Base-by-base conservation (phyloP, 2,113 vertebrate genomes). In the Loxodonta africana region DNA sequence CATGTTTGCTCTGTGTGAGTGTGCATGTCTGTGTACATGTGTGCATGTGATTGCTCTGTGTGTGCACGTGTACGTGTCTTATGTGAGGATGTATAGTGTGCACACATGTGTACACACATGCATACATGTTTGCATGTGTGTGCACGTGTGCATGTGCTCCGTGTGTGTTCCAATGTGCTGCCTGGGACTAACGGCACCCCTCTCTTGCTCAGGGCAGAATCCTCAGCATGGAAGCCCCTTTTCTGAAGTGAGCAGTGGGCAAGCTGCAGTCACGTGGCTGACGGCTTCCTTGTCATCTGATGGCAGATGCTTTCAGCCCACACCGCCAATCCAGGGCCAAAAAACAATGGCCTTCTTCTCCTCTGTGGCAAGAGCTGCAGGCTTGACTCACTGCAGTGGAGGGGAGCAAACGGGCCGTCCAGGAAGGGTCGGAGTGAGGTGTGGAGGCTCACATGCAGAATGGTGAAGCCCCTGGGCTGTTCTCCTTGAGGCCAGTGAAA, bases 171-270 rank as follows among this genome's bases (percentile, higher is more conserved):
- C 9, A 21, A 62, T 14, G 9, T 15, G 2, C 18, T 12, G 2
- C 10, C 65, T n/a, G 76, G 88, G 83, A 30, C 48, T 71, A 25
- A 21, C 6, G 9, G 2, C 12, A 3, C 17, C 1, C 20, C 33
- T 1, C 1, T 1, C 1, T 51, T 3, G 3, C 15, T 6, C 11
- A 20, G 8, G 6, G 33, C 57, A 0, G 23, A 0, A 18, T 21
- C 18, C 60, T 78, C 37, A 26, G 6, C 6, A 0, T 15, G 3
- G 17, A 51, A 1, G 3, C 15, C n/a, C 15, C 37, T 44, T 30
- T n/a, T 25, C 76, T 18, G 82, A 62, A 60, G 12, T 46, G 7
- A 11, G 28, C 2, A 23, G 41, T 2, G 2, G 25, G 33, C 7
- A 18, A 33, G 2, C 26, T 62, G 82, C 26, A 26, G 83, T 51